Percentiles rank a stretch among this genome's conserved stretches.
These are phyloP conservation scores for Brevimyrus niger DNA, from an alignment of 2,113 vertebrate genomes.

Conservation along the genomic window DNA sequence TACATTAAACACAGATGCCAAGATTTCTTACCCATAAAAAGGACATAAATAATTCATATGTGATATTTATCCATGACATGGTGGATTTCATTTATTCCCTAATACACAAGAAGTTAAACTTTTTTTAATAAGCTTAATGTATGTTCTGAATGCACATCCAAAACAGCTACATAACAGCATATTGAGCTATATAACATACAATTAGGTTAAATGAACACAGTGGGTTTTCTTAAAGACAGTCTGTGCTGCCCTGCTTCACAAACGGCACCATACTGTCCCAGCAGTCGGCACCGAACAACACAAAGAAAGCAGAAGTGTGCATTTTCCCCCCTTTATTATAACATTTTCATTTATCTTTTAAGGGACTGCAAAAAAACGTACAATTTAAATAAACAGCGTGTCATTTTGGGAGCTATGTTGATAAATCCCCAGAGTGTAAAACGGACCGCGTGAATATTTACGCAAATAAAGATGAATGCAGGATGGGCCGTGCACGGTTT, in stretches of 20 bases:
- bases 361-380: conserved; percentile 42
- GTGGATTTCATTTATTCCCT: background rate
- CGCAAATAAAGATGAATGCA: conserved; percentile 71
- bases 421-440: conserved; percentile 45
- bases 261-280: background rate
- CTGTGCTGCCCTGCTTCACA: background rate
- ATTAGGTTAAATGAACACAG: background rate
- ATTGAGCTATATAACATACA: background rate
- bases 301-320: conserved; percentile 15
- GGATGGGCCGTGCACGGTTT: conserved; percentile 48
- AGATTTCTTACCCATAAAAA: conserved; percentile 29
- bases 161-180: background rate
- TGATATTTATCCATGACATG: background rate
- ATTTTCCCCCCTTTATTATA: conserved; percentile 33
- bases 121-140: conserved; percentile 4
- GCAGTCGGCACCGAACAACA: conserved; percentile 15
- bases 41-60: background rate
- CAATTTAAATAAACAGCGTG: conserved; percentile 47
- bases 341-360: conserved; percentile 39
- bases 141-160: background rate
- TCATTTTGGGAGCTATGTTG: conserved; percentile 36
- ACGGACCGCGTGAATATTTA: conserved; percentile 58
- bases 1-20: conserved; percentile 37
- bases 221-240: background rate
- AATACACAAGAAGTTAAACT: background rate